Base-by-base conservation (phyloP, 2,888 invertebrate species). In the Gastrophysa polygoni region DNA sequence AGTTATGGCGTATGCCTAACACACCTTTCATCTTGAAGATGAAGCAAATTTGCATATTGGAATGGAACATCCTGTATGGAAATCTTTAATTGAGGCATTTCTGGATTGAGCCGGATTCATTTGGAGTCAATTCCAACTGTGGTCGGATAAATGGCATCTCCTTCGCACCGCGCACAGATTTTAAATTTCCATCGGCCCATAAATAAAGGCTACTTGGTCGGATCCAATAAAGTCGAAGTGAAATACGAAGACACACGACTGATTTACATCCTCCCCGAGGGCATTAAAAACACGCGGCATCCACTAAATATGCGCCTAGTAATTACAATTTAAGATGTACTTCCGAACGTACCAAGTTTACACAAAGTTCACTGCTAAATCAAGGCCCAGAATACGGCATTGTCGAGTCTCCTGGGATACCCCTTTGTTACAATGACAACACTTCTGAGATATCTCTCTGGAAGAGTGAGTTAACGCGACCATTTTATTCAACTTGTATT, bases 291-390 rank as follows among this genome's bases (percentile, higher is more conserved):
- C 79, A 78, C 76, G 73, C 75, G 77, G 75, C 73, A 73, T 75
- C 77, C 75, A 78, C 78, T 80, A 80, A 80, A 80, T 79, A 80
- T 79, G 78, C 79, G 74, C 74, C 71, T 73, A 75, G 76, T 78
- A 78, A 78, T 73, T 72, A 70, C 71, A 71, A 74, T 71, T 71
- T 71, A 71, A 74, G 75, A 75, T 73, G 70, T 76, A 76, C 74
- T 74, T 74, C 73, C 73, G 71, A 69, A 72, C 70, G 67, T 71
- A 68, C 69, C 70, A 77, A 78, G 68, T 77, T 75, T 73, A 70
- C 63, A 69, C 71, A 71, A 73, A 74, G 73, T 74, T 73, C 68
- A 71, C 70, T 69, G 73, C 73, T 73, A 73, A 75, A 75, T 75
- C 73, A 73, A 73, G 73, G 72, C 66, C 69, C 68, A 66, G 70